These are phyloP conservation scores for Ditula angustiorana DNA, from an alignment of 2,888 invertebrate species.

Conservation along the genomic window DNA sequence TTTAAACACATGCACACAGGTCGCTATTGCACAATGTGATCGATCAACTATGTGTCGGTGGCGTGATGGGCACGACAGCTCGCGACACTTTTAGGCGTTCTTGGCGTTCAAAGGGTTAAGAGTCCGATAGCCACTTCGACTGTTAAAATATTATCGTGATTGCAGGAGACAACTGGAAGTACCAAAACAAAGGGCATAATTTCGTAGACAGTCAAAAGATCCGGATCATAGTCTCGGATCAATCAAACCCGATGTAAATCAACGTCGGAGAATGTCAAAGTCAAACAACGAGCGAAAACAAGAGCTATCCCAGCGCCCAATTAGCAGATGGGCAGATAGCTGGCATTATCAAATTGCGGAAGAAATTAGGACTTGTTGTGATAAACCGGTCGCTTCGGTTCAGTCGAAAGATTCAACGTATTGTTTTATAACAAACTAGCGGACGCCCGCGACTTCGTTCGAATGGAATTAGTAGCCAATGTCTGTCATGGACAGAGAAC, in stretches of 20 bases:
- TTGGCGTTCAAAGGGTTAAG: no score
- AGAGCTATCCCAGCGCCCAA: background rate
- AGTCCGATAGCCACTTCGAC: no score
- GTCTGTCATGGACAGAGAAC: no score
- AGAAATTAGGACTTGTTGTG: background rate
- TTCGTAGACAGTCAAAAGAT: no score
- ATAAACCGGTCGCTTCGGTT: background rate
- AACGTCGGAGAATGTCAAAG: background rate
- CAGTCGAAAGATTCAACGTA: background rate
- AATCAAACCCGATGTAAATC: conserved; percentile 7
- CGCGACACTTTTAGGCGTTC: no score
- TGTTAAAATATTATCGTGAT: background rate
- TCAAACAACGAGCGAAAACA: background rate
- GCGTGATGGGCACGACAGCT: no score
- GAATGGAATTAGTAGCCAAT: no score
- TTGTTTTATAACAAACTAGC: no score
- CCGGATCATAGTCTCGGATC: background rate
- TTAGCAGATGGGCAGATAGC: conserved; percentile 2
- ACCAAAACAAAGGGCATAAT: background rate
- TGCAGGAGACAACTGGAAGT: background rate
- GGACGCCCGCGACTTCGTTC: no score
- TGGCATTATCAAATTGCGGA: background rate
- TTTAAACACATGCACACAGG: no score
- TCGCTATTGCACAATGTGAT: no score
- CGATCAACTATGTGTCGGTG: no score